A percentile compares a stretch with the other conserved stretches of the same genome.
Evolutionary conservation across 2,888 invertebrate species (phyloP).

Genomic region (Acronicta psi): DNA sequence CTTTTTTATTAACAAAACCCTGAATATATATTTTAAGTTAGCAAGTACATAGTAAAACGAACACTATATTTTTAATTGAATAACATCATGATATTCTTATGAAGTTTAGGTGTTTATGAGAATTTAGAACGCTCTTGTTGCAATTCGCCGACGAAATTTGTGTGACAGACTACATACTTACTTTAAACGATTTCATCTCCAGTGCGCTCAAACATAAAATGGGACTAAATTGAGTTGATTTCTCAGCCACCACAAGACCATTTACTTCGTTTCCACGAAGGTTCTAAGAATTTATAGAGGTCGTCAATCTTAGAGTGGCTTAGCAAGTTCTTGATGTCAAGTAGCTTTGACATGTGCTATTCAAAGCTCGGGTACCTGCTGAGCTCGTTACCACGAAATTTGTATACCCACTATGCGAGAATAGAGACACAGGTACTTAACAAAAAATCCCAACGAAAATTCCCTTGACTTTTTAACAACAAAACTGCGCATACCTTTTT

Average conservation of each 20-base stretch:
- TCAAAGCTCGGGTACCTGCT: constrained; percentile 20
- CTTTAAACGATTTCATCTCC: constrained; percentile 53
- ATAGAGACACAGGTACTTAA: constrained; percentile 25
- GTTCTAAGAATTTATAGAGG: constrained; percentile 47
- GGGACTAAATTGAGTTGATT: constrained; percentile 57
- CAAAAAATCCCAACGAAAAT: constrained; percentile 33
- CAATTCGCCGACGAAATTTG: constrained; percentile 28
- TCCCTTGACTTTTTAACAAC: constrained; percentile 31
- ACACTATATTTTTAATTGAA: constrained; percentile 4
- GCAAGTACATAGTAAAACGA: constrained; percentile 2
- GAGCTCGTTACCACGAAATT: constrained; percentile 17
- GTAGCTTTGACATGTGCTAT: constrained; percentile 23
- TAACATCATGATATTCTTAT: constrained; percentile 30
- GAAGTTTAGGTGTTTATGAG: constrained; percentile 24
- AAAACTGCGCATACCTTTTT: constrained; percentile 40
- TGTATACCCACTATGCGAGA: constrained; percentile 24
- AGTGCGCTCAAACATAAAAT: constrained; percentile 54
- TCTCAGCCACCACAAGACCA: constrained; percentile 53
- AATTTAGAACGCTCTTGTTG: constrained; percentile 29
- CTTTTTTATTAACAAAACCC: constrained; percentile 3
- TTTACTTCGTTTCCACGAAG: constrained; percentile 53
- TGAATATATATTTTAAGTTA: constrained; percentile 15
- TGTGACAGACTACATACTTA: constrained; percentile 25
- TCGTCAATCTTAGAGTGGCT: constrained; percentile 44
- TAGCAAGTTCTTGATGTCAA: constrained; percentile 27